Percentiles rank a stretch among this genome's conserved stretches.
These are phyloP conservation scores for Alces alces DNA, from an alignment of 2,113 vertebrate genomes.

Conservation along the genomic window DNA sequence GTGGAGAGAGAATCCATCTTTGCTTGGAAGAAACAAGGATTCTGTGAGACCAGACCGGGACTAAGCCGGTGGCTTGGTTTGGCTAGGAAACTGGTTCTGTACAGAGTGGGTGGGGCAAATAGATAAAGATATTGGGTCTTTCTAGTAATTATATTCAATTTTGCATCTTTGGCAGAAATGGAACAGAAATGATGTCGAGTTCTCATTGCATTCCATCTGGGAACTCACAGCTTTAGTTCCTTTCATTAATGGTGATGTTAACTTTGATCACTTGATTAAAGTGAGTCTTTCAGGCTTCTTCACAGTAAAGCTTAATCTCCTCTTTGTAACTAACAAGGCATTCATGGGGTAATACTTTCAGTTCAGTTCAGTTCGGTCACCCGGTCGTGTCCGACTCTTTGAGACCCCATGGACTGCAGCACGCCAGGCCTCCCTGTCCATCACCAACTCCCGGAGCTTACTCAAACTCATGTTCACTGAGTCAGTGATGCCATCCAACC, in stretches of 20 bases:
- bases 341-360: neutral
- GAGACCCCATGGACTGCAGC: neutral
- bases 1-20: neutral
- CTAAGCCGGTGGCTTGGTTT: too few relatives aligned
- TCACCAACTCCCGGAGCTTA: neutral
- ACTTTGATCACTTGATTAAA: neutral
- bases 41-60: rapidly evolving
- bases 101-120: neutral
- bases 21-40: neutral
- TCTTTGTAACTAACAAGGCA: neutral
- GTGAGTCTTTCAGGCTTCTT: neutral
- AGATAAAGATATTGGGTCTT: neutral
- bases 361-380: neutral
- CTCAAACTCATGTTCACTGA: neutral
- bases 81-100: rapidly evolving
- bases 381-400: neutral
- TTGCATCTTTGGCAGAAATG: neutral
- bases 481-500: neutral
- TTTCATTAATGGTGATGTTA: neutral
- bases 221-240: neutral
- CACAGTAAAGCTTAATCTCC: neutral
- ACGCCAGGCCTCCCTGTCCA: neutral
- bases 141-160: neutral
- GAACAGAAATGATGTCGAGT: neutral
- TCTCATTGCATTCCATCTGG: neutral